These are phyloP conservation scores for Benitochromis conjunctus DNA, from an alignment of 2,113 vertebrate species.

Conservation along the genomic window DNA sequence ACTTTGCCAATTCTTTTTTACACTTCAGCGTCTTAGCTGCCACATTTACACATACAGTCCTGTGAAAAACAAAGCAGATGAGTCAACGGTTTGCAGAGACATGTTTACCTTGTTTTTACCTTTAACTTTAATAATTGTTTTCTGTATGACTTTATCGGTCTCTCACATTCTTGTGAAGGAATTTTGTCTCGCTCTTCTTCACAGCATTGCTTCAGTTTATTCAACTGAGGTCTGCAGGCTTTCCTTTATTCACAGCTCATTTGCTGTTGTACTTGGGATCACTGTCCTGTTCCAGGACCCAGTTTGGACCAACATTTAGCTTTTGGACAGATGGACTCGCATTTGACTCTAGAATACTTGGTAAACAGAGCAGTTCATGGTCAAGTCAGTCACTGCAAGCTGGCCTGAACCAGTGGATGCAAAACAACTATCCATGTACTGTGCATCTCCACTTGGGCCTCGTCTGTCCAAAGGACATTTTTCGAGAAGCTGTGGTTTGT, in stretches of 20 bases:
- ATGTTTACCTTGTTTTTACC: not conserved
- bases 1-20: not conserved
- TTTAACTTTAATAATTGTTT: not conserved
- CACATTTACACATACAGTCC: too few relatives aligned
- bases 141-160: not conserved
- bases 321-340: not conserved
- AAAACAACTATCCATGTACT: not conserved
- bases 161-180: not conserved
- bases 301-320: not conserved
- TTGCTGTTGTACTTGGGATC: rapidly evolving
- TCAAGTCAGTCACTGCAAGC: not conserved
- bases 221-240: not conserved
- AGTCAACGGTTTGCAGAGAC: not conserved
- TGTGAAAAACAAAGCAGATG: not conserved
- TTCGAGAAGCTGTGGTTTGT: not conserved
- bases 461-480: not conserved
- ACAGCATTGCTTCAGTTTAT: not conserved
- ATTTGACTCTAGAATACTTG: not conserved
- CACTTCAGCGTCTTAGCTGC: too few relatives aligned
- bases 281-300: not conserved
- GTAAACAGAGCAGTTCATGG: not conserved
- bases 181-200: not conserved
- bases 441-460: not conserved
- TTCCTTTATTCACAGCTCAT: not conserved
- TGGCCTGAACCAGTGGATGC: not conserved